These are phyloP conservation scores for Cydia splendana DNA, from an alignment of 1,140 invertebrate genomes.

Conservation along the genomic window DNA sequence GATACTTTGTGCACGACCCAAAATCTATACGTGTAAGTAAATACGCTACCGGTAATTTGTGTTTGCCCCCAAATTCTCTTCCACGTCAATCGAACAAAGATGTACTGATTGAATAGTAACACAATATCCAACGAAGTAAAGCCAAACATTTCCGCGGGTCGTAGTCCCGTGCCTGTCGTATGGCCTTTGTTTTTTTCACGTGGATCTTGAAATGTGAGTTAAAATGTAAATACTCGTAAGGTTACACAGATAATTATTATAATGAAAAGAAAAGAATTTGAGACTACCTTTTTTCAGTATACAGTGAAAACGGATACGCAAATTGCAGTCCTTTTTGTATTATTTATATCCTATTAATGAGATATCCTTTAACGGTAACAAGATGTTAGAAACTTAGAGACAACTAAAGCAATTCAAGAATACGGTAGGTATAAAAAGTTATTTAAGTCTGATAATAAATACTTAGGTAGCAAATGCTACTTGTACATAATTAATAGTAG, in stretches of 20 bases:
- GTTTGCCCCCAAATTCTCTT: conserved; percentile 44
- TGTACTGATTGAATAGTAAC: conserved; percentile 64
- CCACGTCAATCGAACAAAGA: conserved; percentile 62
- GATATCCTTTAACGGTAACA: too few relatives aligned
- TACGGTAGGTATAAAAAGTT: too few relatives aligned
- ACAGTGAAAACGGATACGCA: too few relatives aligned
- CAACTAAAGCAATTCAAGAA: too few relatives aligned
- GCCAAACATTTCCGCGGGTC: conserved; percentile 37
- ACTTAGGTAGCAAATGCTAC: not conserved
- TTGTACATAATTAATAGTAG: not conserved
- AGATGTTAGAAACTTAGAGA: too few relatives aligned
- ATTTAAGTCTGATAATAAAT: not conserved
- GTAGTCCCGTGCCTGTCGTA: not conserved
- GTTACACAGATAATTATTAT: not conserved
- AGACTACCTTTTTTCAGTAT: too few relatives aligned
- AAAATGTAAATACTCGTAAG: not conserved
- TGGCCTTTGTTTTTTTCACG: conserved; percentile 10
- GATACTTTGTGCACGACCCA: conserved; percentile 49
- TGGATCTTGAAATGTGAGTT: not conserved
- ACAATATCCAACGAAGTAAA: conserved; percentile 53
- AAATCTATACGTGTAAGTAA: conserved; percentile 52
- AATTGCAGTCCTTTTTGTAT: too few relatives aligned
- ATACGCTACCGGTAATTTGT: conserved; percentile 48
- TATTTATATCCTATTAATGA: too few relatives aligned
- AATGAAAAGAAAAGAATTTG: too few relatives aligned